These are phyloP conservation scores for Mercenaria mercenaria DNA, from an alignment of 1,140 invertebrate species.

Conservation along the genomic window DNA sequence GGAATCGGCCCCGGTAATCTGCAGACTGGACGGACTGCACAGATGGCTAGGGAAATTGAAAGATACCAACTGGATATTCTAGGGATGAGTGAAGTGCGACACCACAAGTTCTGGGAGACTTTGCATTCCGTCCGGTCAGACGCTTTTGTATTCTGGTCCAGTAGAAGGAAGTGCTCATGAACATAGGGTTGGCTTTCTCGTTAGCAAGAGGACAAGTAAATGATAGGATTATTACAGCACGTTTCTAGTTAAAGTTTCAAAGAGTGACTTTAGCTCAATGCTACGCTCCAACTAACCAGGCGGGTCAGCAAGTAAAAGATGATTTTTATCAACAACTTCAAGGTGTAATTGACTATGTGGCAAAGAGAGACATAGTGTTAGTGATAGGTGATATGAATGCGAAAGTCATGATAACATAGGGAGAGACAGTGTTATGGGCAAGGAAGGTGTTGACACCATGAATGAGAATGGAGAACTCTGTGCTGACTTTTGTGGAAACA, in stretches of 20 bases:
- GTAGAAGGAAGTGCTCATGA: constrained; percentile 55
- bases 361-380: constrained; percentile 54
- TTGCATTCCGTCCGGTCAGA: constrained; percentile 21
- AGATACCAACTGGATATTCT: not conserved
- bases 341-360: constrained; percentile 56
- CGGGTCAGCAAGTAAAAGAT: constrained; percentile 41
- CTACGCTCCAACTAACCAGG: constrained; percentile 69
- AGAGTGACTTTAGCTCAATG: constrained; percentile 45
- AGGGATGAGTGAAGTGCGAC: constrained; percentile 55
- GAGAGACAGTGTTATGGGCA: constrained; percentile 59
- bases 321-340: constrained; percentile 68
- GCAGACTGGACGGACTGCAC: constrained; percentile 3
- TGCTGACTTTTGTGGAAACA: constrained; percentile 64
- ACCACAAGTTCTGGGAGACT: constrained; percentile 16
- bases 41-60: constrained; percentile 26
- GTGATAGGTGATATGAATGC: constrained; percentile 73
- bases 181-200: constrained; percentile 58
- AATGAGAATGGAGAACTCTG: constrained; percentile 72
- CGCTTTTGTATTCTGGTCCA: constrained; percentile 58
- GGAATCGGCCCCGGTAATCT: not conserved
- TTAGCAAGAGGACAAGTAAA: constrained; percentile 20
- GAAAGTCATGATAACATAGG: constrained; percentile 57
- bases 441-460: constrained; percentile 46
- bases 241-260: constrained; percentile 62
- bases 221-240: constrained; percentile 67